Evolutionary conservation across 2,888 invertebrate species (phyloP).

Genomic region (Tipula lateralis): DNA sequence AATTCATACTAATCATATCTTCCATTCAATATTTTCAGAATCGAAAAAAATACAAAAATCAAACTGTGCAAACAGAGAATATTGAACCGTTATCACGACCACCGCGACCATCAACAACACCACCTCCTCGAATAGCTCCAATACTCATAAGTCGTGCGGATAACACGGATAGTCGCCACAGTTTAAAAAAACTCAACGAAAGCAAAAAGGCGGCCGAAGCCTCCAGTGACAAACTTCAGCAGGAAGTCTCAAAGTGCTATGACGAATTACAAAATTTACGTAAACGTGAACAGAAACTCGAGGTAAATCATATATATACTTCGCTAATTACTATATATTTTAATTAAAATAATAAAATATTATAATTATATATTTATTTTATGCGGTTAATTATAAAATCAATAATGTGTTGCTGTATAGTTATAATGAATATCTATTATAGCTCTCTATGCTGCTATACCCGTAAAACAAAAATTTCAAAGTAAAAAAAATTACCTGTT

Average conservation of each 20-base stretch:
- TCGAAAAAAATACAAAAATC: background rate
- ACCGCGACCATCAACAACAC: background rate
- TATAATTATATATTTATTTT: background rate
- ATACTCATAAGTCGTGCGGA: background rate
- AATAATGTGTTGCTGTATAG: background rate
- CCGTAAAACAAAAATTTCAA: background rate
- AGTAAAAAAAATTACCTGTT: background rate
- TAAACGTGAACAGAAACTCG: background rate
- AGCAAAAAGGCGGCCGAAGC: background rate
- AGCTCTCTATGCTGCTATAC: background rate
- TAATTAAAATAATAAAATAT: background rate
- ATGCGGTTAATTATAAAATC: constrained; percentile 9
- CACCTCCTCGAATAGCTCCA: too few species aligned
- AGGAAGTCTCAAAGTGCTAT: background rate
- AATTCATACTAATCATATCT: too few species aligned
- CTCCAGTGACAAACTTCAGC: background rate
- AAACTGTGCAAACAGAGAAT: background rate
- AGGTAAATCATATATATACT: background rate
- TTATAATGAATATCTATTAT: background rate
- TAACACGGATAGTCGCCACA: background rate
- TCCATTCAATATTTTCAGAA: too few species aligned
- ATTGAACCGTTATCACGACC: background rate
- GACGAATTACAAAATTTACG: background rate
- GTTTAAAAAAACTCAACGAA: background rate
- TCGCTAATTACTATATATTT: background rate